A percentile compares a stretch with the other conserved stretches of the same genome.
phyloP scores from a whole-genome alignment of 2,113 vertebrate species.

The Muscicapa adusta region DNA sequence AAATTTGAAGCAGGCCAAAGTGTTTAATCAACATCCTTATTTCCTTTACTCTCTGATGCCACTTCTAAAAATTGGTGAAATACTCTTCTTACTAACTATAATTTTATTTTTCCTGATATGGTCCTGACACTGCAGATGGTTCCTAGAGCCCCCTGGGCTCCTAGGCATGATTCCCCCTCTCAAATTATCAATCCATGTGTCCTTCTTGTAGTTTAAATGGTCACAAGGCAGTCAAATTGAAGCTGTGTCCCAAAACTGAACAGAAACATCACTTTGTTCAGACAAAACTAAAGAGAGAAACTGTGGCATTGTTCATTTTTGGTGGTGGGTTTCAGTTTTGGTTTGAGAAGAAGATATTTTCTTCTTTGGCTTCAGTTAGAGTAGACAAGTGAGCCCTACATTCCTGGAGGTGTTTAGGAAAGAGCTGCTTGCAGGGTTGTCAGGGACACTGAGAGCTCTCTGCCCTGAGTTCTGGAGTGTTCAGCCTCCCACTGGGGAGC shows the following conservation, averaged over 20 bases:
- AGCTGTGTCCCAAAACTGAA: neutral
- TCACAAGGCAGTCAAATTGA: neutral
- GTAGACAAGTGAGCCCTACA: rapidly evolving
- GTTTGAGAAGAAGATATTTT: neutral
- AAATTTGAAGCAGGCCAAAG: neutral
- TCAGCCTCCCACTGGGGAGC: neutral
- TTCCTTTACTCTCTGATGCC: neutral
- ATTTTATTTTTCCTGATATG: neutral
- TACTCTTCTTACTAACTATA: neutral
- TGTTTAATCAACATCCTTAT: neutral
- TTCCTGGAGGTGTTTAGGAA: neutral
- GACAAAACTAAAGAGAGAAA: neutral
- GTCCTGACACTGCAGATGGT: neutral
- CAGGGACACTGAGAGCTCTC: neutral
- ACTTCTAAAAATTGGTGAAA: neutral
- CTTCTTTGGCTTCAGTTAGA: neutral
- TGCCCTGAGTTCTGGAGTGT: rapidly evolving
- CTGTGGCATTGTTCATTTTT: neutral
- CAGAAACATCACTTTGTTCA: neutral
- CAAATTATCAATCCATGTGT: neutral
- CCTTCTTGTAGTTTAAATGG: neutral
- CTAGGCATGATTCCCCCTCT: neutral
- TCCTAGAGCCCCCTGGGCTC: neutral
- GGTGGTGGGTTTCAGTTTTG: too few species aligned
- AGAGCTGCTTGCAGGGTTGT: neutral